Percentiles rank a stretch among this genome's conserved stretches.
Conservation (phyloP, 2,113 vertebrate genomes). For the Castor canadensis region DNA sequence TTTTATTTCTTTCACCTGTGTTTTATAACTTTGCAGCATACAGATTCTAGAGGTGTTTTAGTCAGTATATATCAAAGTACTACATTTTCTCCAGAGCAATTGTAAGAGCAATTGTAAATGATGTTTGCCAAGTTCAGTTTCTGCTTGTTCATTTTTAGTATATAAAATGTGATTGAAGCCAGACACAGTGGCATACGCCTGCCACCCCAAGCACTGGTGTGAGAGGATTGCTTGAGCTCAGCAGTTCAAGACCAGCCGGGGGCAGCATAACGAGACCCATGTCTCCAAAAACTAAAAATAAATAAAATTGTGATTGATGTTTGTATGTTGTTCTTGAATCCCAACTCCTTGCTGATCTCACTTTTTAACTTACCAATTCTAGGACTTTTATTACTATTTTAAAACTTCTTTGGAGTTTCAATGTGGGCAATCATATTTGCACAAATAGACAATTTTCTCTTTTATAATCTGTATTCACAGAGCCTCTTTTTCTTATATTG, state of each 20-base stretch:
- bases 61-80: neutral
- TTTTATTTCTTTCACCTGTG: neutral
- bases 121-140: neutral
- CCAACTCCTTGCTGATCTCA: no score
- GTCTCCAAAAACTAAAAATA: neutral
- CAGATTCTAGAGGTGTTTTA: neutral
- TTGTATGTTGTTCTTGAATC: neutral
- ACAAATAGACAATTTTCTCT: neutral
- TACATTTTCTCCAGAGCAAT: neutral
- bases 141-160: neutral
- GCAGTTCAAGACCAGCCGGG: neutral
- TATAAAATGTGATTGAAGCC: neutral
- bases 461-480: no score
- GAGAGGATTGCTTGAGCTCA: neutral
- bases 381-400: neutral
- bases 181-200: neutral
- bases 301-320: no score
- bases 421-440: neutral
- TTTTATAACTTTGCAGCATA: neutral
- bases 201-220: neutral
- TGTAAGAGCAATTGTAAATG: no score
- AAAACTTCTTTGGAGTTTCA: neutral
- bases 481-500: neutral
- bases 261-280: neutral
- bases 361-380: neutral